phyloP scores from a whole-genome alignment of 2,888 invertebrate genomes.

The Drosophila crucigera region DNA sequence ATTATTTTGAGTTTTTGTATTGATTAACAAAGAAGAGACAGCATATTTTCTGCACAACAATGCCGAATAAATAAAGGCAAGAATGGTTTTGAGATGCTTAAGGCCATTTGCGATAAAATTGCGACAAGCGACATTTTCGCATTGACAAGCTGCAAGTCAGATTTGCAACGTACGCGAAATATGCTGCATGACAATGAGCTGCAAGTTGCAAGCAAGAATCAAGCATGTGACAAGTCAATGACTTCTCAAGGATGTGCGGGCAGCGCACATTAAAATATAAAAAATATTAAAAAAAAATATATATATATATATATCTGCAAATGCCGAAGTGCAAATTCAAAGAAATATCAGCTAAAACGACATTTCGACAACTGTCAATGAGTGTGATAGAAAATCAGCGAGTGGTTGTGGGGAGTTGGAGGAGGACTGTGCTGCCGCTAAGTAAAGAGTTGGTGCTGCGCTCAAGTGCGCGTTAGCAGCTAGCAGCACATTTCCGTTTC shows the following conservation, averaged over 20 bases:
- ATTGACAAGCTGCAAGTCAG: conserved; percentile 37
- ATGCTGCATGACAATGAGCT: conserved; percentile 69
- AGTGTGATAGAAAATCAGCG: conserved; percentile 1
- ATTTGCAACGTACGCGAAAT: conserved; percentile 60
- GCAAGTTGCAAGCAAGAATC: conserved; percentile 37
- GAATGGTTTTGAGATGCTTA: conserved; percentile 6
- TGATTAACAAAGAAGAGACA: background rate
- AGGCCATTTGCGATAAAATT: conserved; percentile 17
- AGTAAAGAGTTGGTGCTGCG: conserved; percentile 45
- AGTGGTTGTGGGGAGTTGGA: background rate
- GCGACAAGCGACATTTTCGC: background rate
- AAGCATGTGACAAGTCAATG: conserved; percentile 60
- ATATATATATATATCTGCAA: conserved; percentile 29
- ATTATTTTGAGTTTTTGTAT: background rate
- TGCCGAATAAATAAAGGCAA: background rate
- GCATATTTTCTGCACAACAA: conserved; percentile 14
- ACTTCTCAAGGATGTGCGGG: conserved; percentile 45
- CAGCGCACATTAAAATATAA: conserved; percentile 70
- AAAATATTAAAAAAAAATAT: background rate
- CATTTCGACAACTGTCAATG: conserved; percentile 78
- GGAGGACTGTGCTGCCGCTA: conserved; percentile 5
- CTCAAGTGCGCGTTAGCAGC: conserved; percentile 73
- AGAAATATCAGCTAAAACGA: conserved; percentile 46
- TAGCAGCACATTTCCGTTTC: conserved; percentile 80
- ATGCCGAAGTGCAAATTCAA: conserved; percentile 25